Base-by-base conservation (phyloP, 2,888 invertebrate genomes). In the Penaeus monodon region DNA sequence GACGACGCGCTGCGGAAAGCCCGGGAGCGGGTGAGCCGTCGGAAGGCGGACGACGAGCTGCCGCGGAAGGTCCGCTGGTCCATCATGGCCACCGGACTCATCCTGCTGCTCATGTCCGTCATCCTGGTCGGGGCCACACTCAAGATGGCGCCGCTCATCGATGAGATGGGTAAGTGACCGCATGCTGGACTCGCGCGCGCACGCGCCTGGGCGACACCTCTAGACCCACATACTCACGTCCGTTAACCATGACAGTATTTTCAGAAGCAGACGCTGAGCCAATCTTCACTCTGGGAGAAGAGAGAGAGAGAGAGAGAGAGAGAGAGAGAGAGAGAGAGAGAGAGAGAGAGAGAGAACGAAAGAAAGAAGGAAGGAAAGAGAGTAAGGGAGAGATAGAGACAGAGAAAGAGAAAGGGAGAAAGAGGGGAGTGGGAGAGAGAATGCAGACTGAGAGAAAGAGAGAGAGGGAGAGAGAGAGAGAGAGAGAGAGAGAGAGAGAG, bases 61-160 rank as follows among this genome's bases (percentile, higher is more conserved):
- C 96, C 97, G 0, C 95, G 96, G 85, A 94, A 96, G 85, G 97
- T 97, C 65, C 95, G 97, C 90, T 97, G 97, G 95, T 97, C 97
- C 82, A 97, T 98, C 92, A 96, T 97, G 92, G 96, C 96, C 91
- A 97, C 97, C 74, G 97, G 97, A 89, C 96, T 96, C 92, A 94
- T 97, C 90, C 94, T 98, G 90, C 94, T 98, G 88, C 95, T 97
- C 92, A 96, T 97, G 94, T 97, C 97, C 93, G 94, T 98, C 91
- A 94, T 98, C 90, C 94, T 98, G 88, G 97, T 98, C 63, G 98
- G 97, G 27, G 96, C 98, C 86, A 98, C 98, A 8, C 94, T 98
- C 63, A 94, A 97, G 90, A 97, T 98, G 97, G 97, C 98, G 24
- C 98, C 98, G 22, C 95, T 98, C 91, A 98, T 98, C 91, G 98